These are phyloP conservation scores for Drosophila neonasuta DNA, from an alignment of 2,888 invertebrate genomes.

Conservation along the genomic window DNA sequence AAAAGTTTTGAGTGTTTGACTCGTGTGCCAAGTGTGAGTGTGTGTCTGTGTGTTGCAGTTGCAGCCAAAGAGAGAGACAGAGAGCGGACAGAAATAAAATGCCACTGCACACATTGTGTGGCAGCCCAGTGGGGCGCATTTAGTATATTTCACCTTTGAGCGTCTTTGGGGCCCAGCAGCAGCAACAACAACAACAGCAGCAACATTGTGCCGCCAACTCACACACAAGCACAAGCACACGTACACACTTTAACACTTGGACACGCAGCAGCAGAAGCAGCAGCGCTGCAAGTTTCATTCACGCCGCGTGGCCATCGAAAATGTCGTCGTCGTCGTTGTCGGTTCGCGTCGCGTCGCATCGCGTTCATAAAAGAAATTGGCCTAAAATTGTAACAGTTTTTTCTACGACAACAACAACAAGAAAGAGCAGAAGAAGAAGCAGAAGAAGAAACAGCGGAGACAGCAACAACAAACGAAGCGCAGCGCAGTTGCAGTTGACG, in stretches of 20 bases:
- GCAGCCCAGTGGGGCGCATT: slow-evolving; percentile 28
- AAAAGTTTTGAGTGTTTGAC: slow-evolving; percentile 48
- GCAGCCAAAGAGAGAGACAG: slow-evolving; percentile 45
- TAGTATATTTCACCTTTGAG: slow-evolving; percentile 79
- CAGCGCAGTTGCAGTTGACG: slow-evolving; percentile 47
- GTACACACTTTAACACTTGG: slow-evolving; percentile 29
- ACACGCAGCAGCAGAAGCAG: slow-evolving; percentile 22
- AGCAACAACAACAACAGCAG: neutral
- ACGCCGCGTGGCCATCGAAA: slow-evolving; percentile 75
- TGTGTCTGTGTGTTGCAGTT: slow-evolving; percentile 45
- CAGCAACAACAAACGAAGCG: slow-evolving; percentile 28
- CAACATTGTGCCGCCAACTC: slow-evolving; percentile 13
- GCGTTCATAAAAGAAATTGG: slow-evolving; percentile 69
- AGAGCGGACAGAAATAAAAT: slow-evolving; percentile 64
- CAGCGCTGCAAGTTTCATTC: slow-evolving; percentile 67
- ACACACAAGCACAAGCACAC: slow-evolving; percentile 15
- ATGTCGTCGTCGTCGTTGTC: slow-evolving; percentile 41
- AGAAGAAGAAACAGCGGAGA: slow-evolving; percentile 10
- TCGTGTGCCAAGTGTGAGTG: slow-evolving; percentile 6
- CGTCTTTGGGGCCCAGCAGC: slow-evolving; percentile 60
- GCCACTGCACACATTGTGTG: slow-evolving; percentile 13
- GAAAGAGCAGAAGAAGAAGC: slow-evolving; percentile 14
- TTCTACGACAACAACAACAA: slow-evolving; percentile 46
- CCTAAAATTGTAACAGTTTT: slow-evolving; percentile 77
- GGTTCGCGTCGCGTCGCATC: slow-evolving; percentile 45